Evolutionary conservation across 2,113 vertebrate genomes (phyloP).

Genomic region (Tetrao urogallus): DNA sequence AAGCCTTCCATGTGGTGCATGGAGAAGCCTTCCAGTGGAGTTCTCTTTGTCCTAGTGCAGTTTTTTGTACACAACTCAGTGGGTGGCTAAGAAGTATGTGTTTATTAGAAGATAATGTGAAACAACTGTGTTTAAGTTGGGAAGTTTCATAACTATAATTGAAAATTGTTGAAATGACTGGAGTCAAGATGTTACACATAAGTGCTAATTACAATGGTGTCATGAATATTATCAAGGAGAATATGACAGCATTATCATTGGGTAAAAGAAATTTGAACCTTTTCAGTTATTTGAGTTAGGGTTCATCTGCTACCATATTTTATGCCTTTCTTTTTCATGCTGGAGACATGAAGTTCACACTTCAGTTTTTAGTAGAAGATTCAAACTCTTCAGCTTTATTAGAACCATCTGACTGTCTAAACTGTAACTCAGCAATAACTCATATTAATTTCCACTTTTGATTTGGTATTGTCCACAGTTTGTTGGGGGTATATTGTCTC

Average conservation of each 20-base stretch:
- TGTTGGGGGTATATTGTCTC: not conserved
- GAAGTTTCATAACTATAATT: not conserved
- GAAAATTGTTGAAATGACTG: not conserved
- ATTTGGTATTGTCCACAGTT: not conserved
- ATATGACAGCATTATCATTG: not conserved
- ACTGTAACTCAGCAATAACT: not conserved
- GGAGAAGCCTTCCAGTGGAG: not conserved
- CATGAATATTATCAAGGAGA: not conserved
- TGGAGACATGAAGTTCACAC: not conserved
- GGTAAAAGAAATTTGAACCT: not conserved
- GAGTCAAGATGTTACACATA: not conserved
- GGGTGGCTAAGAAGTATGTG: not conserved
- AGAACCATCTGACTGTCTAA: not conserved
- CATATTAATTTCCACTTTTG: not conserved
- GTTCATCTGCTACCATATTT: not conserved
- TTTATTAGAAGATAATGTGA: not conserved
- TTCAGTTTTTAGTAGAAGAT: not conserved
- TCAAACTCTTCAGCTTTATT: not conserved
- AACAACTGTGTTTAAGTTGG: not conserved
- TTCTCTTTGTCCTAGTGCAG: not conserved
- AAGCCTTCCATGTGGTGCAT: not conserved
- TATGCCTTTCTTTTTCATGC: accelerated
- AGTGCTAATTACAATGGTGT: not conserved
- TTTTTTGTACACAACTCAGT: not conserved
- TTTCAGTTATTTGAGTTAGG: not conserved